Percentiles rank a stretch among this genome's conserved stretches.
These are phyloP conservation scores for Dromococcyx pavoninus DNA, from an alignment of 2,797 vertebrate species.

Conservation along the genomic window DNA sequence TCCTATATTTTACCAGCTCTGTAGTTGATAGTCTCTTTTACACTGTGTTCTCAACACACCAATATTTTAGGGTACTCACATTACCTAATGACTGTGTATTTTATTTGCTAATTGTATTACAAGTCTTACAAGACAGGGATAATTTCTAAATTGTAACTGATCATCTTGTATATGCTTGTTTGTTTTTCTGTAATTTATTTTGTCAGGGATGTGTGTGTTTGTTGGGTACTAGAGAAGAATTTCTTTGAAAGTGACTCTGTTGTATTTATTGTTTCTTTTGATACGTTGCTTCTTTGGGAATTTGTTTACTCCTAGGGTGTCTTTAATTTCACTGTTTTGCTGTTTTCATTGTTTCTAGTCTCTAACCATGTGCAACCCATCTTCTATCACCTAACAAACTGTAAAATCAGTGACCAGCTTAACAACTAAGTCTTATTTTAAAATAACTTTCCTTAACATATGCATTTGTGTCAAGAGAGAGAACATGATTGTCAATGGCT, in stretches of 20 bases:
- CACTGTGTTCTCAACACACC: background rate
- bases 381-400: background rate
- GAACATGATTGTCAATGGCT: background rate
- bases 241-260: background rate
- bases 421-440: background rate
- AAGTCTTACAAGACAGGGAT: background rate
- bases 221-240: background rate
- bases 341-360: background rate
- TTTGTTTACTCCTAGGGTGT: background rate
- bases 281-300: background rate
- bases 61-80: background rate
- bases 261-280: background rate
- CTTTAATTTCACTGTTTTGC: background rate
- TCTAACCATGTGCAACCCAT: background rate
- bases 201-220: background rate
- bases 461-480: background rate
- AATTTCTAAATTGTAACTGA: background rate
- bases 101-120: background rate
- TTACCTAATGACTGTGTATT: background rate
- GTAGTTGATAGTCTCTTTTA: background rate
- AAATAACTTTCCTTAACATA: background rate
- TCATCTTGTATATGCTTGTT: background rate
- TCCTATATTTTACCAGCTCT: background rate
- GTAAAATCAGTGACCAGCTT: background rate
- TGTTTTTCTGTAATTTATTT: background rate